Evolutionary conservation across 2,113 vertebrate species (phyloP), one percentile per base, ranked within the genome.

Genomic region (Petrocephalus zakoni): DNA sequence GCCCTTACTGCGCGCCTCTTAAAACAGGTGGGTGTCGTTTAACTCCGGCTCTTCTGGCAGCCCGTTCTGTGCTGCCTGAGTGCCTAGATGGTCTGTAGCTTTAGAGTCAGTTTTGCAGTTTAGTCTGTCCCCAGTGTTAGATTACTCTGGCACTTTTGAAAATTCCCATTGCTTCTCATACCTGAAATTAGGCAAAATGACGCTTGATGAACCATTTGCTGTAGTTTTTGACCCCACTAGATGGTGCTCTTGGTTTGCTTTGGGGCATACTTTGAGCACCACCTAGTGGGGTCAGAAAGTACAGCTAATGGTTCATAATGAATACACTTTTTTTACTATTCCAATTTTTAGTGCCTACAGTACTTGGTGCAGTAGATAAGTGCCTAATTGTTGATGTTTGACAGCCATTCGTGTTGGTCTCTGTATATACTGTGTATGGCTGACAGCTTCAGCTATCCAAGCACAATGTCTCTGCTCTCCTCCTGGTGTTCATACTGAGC

Each of bases 1-100:
- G 97, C 97, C 0, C 49, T 98, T 53, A 93, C 98, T n/a, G 92
- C 96, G 2, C 96, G 94, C 92, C 94, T 99, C 90, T 95, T 97
- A 87, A 96, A 93, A 88, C 97, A 99, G 96, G 98, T 99, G 88
- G 94, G 93, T 22, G 29, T 29, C 5, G 1, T 21, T n/a, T 21
- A 13, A 10, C 4, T 29, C 49, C 0, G 0, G 5, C 47, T 22
- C 8, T 47, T 51, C 81, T 51, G 17, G 29, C 47, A 49, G 47
- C 5, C 5, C 5, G 47, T 49, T 49, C 47, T 49, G 47, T n/a
- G 11, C 61, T 29, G n/a, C 25, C 46, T 25, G 81, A 25, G 81
- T 15, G n/a, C n/a, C 21, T 84, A 22, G 6, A 5, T 84, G 81
- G 42, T 46, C 42, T 84, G 9, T 84, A 11, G 47, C 68, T 37